Conservation (phyloP, 2,113 vertebrate genomes). For the Ornithorhynchus anatinus region DNA sequence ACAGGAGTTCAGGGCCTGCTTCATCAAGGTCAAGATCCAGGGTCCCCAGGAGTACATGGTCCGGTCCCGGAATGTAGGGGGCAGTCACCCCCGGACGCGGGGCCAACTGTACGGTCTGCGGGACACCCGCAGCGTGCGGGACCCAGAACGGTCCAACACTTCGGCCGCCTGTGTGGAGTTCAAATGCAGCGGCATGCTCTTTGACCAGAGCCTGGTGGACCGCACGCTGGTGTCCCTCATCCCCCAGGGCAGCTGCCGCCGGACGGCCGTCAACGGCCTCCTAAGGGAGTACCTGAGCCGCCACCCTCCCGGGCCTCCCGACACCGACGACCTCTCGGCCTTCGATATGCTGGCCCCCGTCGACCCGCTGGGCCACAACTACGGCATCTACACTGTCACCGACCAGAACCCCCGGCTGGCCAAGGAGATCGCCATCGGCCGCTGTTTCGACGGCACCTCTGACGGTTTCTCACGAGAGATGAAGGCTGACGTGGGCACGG, state of each 20-base stretch:
- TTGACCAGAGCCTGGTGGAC: constrained; percentile 86
- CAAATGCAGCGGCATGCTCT: constrained; percentile 96
- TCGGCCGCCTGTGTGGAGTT: constrained; percentile 94
- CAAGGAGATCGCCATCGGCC: constrained; percentile 96
- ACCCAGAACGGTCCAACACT: constrained; percentile 65
- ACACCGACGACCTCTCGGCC: constrained; percentile 73
- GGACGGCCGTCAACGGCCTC: constrained; percentile 76
- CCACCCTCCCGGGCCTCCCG: constrained; percentile 78
- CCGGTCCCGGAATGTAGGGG: constrained; percentile 84
- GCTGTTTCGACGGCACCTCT: constrained; percentile 95
- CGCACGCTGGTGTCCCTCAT: constrained; percentile 83
- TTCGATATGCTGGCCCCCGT: constrained; percentile 92
- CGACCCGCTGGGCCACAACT: constrained; percentile 96
- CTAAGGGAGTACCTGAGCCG: constrained; percentile 87
- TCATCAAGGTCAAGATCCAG: constrained; percentile 88
- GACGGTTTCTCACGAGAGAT: constrained; percentile 95
- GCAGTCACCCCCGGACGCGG: constrained; percentile 81
- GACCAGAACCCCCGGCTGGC: constrained; percentile 93
- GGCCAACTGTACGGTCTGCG: constrained; percentile 91
- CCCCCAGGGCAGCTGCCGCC: constrained; percentile 89
- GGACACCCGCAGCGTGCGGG: constrained; percentile 90
- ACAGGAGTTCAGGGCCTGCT: constrained; percentile 96
- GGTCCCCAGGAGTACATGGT: constrained; percentile 92
- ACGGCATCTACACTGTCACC: constrained; percentile 96
- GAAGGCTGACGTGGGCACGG: constrained; percentile 82